A percentile compares a stretch with the other conserved stretches of the same genome.
Evolutionary conservation across 1,140 invertebrate species (phyloP).

Genomic region (Bombus affinis): DNA sequence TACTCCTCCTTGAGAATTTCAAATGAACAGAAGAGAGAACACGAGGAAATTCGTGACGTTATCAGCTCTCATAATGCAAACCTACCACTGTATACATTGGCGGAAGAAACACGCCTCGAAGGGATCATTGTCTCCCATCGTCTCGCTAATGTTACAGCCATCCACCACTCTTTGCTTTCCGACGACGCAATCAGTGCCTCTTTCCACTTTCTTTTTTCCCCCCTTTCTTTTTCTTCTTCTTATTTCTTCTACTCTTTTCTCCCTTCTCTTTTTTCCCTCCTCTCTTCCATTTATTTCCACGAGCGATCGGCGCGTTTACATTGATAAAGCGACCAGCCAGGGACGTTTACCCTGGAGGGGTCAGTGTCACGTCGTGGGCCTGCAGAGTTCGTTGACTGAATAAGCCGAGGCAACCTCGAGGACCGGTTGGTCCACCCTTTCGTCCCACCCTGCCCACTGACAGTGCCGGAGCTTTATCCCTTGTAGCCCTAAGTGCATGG

Average conservation of each 20-base stretch:
- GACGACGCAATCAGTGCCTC: neutral
- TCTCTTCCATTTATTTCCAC: slow-evolving; percentile 8
- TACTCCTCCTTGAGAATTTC: too few relatives aligned
- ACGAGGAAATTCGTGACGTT: neutral
- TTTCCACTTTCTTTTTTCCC: neutral
- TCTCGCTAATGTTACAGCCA: slow-evolving; percentile 7
- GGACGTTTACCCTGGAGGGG: slow-evolving; percentile 66
- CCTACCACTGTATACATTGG: neutral
- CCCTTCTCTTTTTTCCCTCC: too few relatives aligned
- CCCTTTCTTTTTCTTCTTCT: neutral
- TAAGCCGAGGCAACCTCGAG: slow-evolving; percentile 62
- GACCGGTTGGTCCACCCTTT: slow-evolving; percentile 69
- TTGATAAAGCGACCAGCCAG: slow-evolving; percentile 55
- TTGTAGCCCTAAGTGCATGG: slow-evolving; percentile 50
- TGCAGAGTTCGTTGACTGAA: slow-evolving; percentile 68
- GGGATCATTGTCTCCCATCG: slow-evolving; percentile 3
- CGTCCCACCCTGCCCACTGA: slow-evolving; percentile 59
- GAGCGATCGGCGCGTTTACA: slow-evolving; percentile 33
- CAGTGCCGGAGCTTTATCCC: slow-evolving; percentile 52
- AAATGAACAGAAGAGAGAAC: neutral
- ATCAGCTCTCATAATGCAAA: neutral
- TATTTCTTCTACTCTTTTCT: too few relatives aligned
- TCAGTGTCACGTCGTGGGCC: slow-evolving; percentile 62
- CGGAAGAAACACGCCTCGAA: slow-evolving; percentile 12
- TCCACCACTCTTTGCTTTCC: neutral